Conservation (phyloP, 2,888 invertebrate species). For the Aleiodes leptofemur region DNA sequence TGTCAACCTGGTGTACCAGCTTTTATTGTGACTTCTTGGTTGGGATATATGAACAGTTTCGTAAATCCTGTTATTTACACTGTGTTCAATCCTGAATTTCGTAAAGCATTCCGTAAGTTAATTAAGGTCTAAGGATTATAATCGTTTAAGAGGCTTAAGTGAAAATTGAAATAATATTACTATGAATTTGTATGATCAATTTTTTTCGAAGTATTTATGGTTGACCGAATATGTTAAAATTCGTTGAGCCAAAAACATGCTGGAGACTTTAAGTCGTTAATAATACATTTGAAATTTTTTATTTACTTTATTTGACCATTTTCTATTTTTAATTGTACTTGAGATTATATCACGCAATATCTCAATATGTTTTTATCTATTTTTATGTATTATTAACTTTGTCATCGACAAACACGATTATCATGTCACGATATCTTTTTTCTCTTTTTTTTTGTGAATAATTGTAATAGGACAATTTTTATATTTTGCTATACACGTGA, state of each 20-base stretch:
- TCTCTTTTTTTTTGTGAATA: background rate
- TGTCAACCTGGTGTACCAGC: constrained; percentile 91
- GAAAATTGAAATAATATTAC: background rate
- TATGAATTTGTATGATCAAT: background rate
- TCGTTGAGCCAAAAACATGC: too few species aligned
- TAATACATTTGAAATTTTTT: background rate
- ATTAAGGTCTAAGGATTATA: constrained; percentile 75
- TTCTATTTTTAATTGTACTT: background rate
- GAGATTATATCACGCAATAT: constrained; percentile 23
- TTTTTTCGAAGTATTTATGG: background rate
- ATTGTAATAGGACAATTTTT: constrained; percentile 19
- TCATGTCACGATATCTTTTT: background rate
- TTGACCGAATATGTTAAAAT: background rate
- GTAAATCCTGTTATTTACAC: constrained; percentile 96
- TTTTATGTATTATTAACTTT: background rate
- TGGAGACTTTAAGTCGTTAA: background rate
- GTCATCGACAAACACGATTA: constrained; percentile 3
- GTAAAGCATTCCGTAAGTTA: constrained; percentile 97
- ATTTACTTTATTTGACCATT: background rate
- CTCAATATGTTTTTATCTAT: constrained; percentile 1
- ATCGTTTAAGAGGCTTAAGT: background rate
- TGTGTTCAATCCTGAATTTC: constrained; percentile 97
- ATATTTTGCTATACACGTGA: constrained; percentile 20
- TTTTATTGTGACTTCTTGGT: constrained; percentile 97
- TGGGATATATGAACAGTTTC: constrained; percentile 98